Evolutionary conservation across 64 coral and sea anemone genomes (phyloP), one percentile per base, ranked within the genome.

Genomic region (Montipora sp.): DNA sequence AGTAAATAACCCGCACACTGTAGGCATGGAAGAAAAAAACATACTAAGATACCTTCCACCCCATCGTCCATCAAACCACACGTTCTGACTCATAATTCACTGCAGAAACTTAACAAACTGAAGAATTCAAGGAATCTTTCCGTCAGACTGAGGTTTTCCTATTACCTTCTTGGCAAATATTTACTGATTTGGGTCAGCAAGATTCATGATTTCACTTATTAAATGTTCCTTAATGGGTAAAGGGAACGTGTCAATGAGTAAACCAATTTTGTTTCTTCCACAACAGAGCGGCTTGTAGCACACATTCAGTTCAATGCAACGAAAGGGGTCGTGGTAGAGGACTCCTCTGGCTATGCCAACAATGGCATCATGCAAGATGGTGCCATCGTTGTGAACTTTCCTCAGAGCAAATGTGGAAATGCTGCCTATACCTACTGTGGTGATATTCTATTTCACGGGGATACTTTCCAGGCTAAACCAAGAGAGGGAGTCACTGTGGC

Each of bases 361-460:
- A 94, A 96, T 36, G 98, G 98, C 22, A 92, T 87, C 59, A 88
- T 95, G 47, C 90, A 92, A 70, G 94, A 65, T 23, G 98, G 98
- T 55, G 72, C 94, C 19, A 94, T 99, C 12, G 65, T 96, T 51
- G 98, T 99, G 15, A 95, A 96, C 85, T 99, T 99, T 80, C 77
- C 92, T 58, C 47, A 94, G 24, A 89, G 94, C 51, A 88, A 81
- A 46, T 99, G 98, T 70, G 94, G 94, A 9, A 99, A 99, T 20
- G 98, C 98, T 12, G 98, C 98, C 7, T 99, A 96, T 23, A 91
- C 89, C 12, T 99, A 96, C 55, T 99, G 91, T 76, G 98, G 98
- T n/a, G 98, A 99, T 22, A 99, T 99, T 65, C 76, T 99, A 20
- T 99, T 99, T 83, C 98, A 99, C 50, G 98, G 98, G 2, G 98